phyloP scores from a whole-genome alignment of 2,888 invertebrate species.

The Amphipoea oculea region DNA sequence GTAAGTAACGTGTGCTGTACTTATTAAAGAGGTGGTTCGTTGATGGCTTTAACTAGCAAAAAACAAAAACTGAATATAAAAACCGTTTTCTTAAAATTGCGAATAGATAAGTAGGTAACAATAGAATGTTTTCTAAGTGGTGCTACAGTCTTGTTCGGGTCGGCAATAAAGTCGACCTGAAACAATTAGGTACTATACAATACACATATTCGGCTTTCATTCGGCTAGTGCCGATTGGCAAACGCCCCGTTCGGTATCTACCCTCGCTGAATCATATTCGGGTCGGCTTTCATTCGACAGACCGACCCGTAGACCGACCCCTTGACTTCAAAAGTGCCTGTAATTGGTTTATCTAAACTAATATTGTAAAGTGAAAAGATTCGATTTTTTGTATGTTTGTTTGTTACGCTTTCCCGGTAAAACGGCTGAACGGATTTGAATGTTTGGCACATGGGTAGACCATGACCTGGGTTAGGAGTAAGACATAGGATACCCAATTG shows the following conservation, averaged over 20 bases:
- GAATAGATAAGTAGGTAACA: background rate
- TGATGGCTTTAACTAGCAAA: background rate
- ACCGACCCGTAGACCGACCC: background rate
- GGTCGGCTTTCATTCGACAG: background rate
- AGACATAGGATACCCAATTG: too few relatives aligned
- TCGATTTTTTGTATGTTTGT: too few relatives aligned
- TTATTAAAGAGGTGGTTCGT: background rate
- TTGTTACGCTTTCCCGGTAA: too few relatives aligned
- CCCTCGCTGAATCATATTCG: background rate
- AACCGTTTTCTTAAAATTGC: background rate
- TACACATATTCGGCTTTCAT: background rate
- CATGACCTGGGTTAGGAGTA: too few relatives aligned
- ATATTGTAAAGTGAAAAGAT: too few relatives aligned
- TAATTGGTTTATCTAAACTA: too few relatives aligned
- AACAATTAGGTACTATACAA: background rate
- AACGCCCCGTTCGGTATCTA: background rate
- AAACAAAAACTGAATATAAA: background rate
- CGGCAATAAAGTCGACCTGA: background rate
- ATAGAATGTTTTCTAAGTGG: background rate
- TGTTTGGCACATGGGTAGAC: too few relatives aligned
- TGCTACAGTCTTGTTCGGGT: background rate
- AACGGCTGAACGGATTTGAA: too few relatives aligned
- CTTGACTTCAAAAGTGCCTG: too few relatives aligned
- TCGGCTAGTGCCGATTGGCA: background rate
- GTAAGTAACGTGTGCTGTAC: background rate